Conservation (phyloP, 2,113 vertebrate species). For the Hypomesus transpacificus region DNA sequence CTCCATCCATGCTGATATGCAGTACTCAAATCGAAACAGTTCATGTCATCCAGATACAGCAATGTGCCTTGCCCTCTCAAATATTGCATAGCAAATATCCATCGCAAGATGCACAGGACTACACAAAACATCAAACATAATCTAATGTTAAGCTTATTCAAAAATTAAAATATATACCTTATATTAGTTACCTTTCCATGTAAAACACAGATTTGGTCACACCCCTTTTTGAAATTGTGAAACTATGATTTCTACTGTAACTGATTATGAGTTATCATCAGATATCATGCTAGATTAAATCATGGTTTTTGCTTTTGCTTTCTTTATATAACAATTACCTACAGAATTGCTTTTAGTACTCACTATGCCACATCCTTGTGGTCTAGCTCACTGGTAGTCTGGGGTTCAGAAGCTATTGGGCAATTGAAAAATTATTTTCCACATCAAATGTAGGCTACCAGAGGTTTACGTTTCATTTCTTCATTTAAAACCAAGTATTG, state of each 20-base stretch:
- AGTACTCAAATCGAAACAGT: background rate
- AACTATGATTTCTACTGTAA: slow-evolving; percentile 41
- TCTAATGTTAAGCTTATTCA: too few relatives aligned
- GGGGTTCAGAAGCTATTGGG: background rate
- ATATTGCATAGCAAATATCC: slow-evolving; percentile 31
- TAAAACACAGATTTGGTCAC: slow-evolving; percentile 60
- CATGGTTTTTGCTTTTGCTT: slow-evolving; percentile 23
- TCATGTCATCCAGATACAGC: background rate
- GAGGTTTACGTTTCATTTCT: too few relatives aligned
- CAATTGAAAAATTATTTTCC: background rate
- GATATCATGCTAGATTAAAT: slow-evolving; percentile 17
- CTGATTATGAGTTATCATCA: slow-evolving; percentile 15
- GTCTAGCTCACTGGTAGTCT: background rate
- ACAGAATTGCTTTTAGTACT: too few relatives aligned
- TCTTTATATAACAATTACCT: slow-evolving; percentile 23
- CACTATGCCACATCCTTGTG: background rate
- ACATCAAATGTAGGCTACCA: background rate
- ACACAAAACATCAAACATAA: too few relatives aligned
- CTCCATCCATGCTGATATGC: background rate
- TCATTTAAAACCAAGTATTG: too few relatives aligned
- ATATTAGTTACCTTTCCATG: slow-evolving; percentile 58
- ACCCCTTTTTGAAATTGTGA: slow-evolving; percentile 64
- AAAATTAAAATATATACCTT: slow-evolving; percentile 45
- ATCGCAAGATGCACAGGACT: too few relatives aligned
- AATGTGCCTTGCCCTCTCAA: slow-evolving; percentile 21